Evolutionary conservation across 2,888 invertebrate genomes (phyloP).

Genomic region (Drosophila demipolita): DNA sequence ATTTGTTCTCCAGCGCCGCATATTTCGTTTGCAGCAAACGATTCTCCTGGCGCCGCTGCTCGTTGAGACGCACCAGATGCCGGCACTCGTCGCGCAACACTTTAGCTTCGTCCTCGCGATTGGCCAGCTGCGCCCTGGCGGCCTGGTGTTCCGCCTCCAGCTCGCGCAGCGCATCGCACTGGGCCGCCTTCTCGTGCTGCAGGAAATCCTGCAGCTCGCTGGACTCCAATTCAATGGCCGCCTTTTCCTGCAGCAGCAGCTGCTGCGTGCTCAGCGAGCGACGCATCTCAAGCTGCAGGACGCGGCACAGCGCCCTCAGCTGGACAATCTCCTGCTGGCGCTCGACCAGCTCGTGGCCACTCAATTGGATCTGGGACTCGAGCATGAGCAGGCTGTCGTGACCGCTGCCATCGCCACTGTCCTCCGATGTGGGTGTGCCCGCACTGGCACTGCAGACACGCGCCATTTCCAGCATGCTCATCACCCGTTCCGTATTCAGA

Average conservation of each 20-base stretch:
- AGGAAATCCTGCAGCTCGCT: slow-evolving; percentile 94
- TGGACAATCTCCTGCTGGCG: slow-evolving; percentile 92
- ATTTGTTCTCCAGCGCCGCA: slow-evolving; percentile 88
- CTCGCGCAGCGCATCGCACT: slow-evolving; percentile 92
- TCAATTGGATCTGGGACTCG: slow-evolving; percentile 91
- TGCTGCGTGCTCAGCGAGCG: slow-evolving; percentile 89
- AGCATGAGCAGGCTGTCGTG: slow-evolving; percentile 91
- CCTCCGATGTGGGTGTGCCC: slow-evolving; percentile 85
- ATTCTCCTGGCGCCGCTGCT: slow-evolving; percentile 91
- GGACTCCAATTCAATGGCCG: slow-evolving; percentile 92
- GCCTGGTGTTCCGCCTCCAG: slow-evolving; percentile 86
- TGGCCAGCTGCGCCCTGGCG: slow-evolving; percentile 84
- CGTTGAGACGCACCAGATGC: slow-evolving; percentile 91
- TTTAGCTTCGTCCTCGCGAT: slow-evolving; percentile 87
- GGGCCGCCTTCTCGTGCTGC: slow-evolving; percentile 92
- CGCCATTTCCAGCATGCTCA: slow-evolving; percentile 87
- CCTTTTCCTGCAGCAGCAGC: slow-evolving; percentile 89
- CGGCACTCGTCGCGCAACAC: slow-evolving; percentile 91
- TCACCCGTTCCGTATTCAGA: slow-evolving; percentile 90
- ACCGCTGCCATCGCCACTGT: slow-evolving; percentile 85
- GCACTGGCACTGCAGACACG: slow-evolving; percentile 77
- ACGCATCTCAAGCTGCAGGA: slow-evolving; percentile 89
- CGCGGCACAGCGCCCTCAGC: slow-evolving; percentile 89
- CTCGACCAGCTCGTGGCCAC: slow-evolving; percentile 90
- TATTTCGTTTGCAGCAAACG: slow-evolving; percentile 88